Evolutionary conservation across 2,797 vertebrate genomes (phyloP).

Genomic region (Ctenopoma kingsleyae): DNA sequence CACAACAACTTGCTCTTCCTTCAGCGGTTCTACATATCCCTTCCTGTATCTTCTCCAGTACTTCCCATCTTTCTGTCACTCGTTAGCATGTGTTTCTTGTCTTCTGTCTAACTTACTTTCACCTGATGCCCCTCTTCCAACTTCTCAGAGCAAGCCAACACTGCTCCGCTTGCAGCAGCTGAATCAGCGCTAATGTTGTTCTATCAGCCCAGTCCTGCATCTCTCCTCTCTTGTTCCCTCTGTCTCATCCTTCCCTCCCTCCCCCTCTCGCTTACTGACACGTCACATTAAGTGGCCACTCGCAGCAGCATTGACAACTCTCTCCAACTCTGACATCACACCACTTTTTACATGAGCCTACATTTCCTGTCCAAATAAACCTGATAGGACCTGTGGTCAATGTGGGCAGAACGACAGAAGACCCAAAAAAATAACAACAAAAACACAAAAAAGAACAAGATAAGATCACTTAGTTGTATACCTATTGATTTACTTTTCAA

Average conservation of each 20-base stretch:
- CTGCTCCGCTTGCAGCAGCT: slow-evolving; percentile 74
- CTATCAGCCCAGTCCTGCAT: slow-evolving; percentile 53
- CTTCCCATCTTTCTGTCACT: slow-evolving; percentile 41
- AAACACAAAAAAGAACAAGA: slow-evolving; percentile 18
- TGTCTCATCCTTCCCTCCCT: slow-evolving; percentile 38
- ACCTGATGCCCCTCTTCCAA: slow-evolving; percentile 56
- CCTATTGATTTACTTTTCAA: slow-evolving; percentile 12
- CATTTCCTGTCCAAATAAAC: slow-evolving; percentile 51
- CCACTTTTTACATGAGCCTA: slow-evolving; percentile 59
- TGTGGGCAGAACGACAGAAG: slow-evolving; percentile 6
- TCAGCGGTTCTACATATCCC: slow-evolving; percentile 43
- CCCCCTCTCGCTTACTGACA: slow-evolving; percentile 40
- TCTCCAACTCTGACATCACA: slow-evolving; percentile 64
- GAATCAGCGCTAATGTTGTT: slow-evolving; percentile 81
- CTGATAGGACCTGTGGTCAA: slow-evolving; percentile 30
- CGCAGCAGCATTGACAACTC: slow-evolving; percentile 47
- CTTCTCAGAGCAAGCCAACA: slow-evolving; percentile 78
- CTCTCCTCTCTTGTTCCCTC: slow-evolving; percentile 37
- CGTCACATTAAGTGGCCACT: slow-evolving; percentile 67
- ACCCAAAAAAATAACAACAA: slow-evolving; percentile 19
- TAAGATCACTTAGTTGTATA: background rate
- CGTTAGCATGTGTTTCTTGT: slow-evolving; percentile 36
- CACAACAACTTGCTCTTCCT: slow-evolving; percentile 61
- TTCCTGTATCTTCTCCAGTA: slow-evolving; percentile 47
- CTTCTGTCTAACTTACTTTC: slow-evolving; percentile 55